phyloP scores from a whole-genome alignment of 2,113 vertebrate genomes.

The Reinhardtius hippoglossoides region DNA sequence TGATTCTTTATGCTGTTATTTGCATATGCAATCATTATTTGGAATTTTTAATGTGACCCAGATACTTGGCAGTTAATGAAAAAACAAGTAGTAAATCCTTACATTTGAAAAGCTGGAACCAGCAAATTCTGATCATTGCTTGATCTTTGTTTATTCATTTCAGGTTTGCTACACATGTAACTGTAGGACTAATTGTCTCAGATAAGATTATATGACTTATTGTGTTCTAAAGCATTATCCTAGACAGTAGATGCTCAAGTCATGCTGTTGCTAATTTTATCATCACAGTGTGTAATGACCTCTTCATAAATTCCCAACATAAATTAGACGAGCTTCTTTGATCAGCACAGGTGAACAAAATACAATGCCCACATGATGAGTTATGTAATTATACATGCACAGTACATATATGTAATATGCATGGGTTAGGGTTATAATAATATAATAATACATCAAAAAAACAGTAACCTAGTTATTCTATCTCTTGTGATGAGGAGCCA shows the following conservation, averaged over 20 bases:
- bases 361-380: background rate
- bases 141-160: too few relatives aligned
- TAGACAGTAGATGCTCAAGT: background rate
- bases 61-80: too few relatives aligned
- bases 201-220: too few relatives aligned
- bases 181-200: too few relatives aligned
- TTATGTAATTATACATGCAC: background rate
- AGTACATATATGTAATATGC: background rate
- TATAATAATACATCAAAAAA: constrained; percentile 1
- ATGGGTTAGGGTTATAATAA: too few relatives aligned
- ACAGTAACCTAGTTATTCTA: constrained; percentile 23
- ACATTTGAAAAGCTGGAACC: too few relatives aligned
- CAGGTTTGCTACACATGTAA: too few relatives aligned
- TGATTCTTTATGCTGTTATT: too few relatives aligned
- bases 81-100: too few relatives aligned
- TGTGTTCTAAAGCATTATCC: background rate
- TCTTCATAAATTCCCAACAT: background rate
- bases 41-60: too few relatives aligned
- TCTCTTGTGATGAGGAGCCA: constrained; percentile 18
- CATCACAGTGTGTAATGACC: background rate
- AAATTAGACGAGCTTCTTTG: background rate
- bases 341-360: background rate
- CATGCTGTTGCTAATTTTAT: background rate
- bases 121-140: too few relatives aligned
- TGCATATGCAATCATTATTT: too few relatives aligned